Base-by-base conservation (phyloP, 2,113 vertebrate genomes). In the Toxotes jaculatrix region DNA sequence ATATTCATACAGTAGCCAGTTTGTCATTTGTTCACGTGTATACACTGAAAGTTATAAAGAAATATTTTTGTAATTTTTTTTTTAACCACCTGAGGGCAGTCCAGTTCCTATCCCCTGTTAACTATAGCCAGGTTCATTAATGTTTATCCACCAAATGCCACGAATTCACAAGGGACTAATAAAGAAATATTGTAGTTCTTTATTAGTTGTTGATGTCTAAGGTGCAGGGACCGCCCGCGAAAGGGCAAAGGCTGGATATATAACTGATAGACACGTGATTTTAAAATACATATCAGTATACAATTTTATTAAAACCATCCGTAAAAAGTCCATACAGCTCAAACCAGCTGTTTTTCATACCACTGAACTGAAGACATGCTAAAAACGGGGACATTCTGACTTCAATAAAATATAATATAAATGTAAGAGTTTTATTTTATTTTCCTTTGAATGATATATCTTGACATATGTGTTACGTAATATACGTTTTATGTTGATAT, bases 71-170 rank as follows among this genome's bases (percentile, higher is more conserved):
- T 27, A 27, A 27, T 27, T 27, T 27, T 27, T 27, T 27, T 27
- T 27, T 27, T 12, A n/a, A 34, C 82, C 90, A 80, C 49, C 61
- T 89, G 86, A 17, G 57, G 53, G 87, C 49, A n/a, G 68, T 57
- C 1, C 0, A 27, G n/a, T 3, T 9, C 9, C 17, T 2, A 1
- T 8, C 6, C 6, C 6, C 3, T 14, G 10, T 14, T 14, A 62
- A 19, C 62, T 10, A 4, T 1, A 53, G 2, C 2, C 4, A 27
- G 42, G 64, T 56, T 81, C 36, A 71, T 38, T 1, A 12, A 7
- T 27, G 60, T 74, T 74, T 53, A 17, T 34, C 59, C 42, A 38
- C 36, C 40, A 82, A 51, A 42, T 78, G 62, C 64, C 45, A 10
- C n/a, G 4, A 49, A 51, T 43, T 34, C 68, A 13, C 47, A 21